phyloP scores from a whole-genome alignment of 2,888 invertebrate species.

The Tanytarsus gracilentus region DNA sequence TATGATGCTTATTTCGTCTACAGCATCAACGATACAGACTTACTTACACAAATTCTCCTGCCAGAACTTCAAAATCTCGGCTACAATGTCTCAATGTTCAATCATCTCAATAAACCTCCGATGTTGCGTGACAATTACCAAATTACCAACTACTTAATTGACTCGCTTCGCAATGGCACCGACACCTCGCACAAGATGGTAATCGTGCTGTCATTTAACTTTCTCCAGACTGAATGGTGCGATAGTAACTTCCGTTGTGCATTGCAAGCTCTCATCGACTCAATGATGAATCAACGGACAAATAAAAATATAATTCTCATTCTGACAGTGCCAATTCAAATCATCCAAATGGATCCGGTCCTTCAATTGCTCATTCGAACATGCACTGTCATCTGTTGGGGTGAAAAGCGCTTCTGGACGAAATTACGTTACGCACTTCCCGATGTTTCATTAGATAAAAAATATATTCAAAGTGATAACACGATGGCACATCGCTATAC shows the following conservation, averaged over 20 bases:
- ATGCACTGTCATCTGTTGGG: constrained; percentile 65
- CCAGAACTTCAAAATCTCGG: constrained; percentile 62
- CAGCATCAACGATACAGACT: constrained; percentile 69
- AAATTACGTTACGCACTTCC: constrained; percentile 76
- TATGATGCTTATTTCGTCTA: constrained; percentile 86
- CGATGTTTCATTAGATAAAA: constrained; percentile 52
- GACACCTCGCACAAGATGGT: constrained; percentile 63
- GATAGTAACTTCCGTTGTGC: constrained; percentile 72
- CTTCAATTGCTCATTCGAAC: constrained; percentile 62
- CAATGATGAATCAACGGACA: constrained; percentile 44
- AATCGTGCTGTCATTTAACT: constrained; percentile 69
- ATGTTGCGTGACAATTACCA: constrained; percentile 31
- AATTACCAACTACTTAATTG: constrained; percentile 40
- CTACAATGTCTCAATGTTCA: constrained; percentile 57
- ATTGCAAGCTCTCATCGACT: constrained; percentile 59
- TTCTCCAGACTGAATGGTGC: constrained; percentile 76
- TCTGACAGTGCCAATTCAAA: constrained; percentile 57
- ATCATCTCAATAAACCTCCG: constrained; percentile 46
- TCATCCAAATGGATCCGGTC: constrained; percentile 64
- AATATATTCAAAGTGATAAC: constrained; percentile 37
- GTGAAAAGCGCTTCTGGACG: constrained; percentile 82
- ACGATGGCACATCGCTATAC: constrained; percentile 52
- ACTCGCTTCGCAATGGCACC: constrained; percentile 43
- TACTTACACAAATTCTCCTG: constrained; percentile 57
- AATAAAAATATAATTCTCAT: constrained; percentile 49